Base-by-base conservation (phyloP, 30 jellyfish, hydroid and myxozoan genomes). In the Calvadosia cruxmelitensis region DNA sequence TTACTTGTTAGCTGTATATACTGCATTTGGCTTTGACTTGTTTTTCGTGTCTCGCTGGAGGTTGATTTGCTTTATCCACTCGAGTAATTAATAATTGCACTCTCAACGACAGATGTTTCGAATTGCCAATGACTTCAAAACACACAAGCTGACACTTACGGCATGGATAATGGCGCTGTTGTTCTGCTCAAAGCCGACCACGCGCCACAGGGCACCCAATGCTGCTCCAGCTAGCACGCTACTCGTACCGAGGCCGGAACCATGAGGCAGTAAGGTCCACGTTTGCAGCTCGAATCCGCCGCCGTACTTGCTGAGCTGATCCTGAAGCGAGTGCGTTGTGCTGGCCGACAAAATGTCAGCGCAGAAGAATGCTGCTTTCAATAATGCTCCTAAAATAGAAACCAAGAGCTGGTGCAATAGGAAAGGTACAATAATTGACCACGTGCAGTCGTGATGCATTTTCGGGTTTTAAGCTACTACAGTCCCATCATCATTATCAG, bases 241-340 rank as follows among this genome's bases (percentile, higher is more conserved):
- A 66, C 98, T 89, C 29, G 98, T 82, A 16, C 98, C 98, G 34
- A 89, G 74, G 2, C 98, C 98, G n/a, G 98, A 89, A 16, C 98
- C 98, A 71, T 81, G 94, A 0, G 98, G 98, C 25, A 89, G 85
- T 23, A 78, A 82, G 49, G 98, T 74, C 95, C 98, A 81, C 16
- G 98, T 81, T 49, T 89, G 98, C 20, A 89, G 72, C 33, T 68
- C 91, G 70, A 89, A 81, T 3, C 98, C 98, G 26, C 98, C 84
- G 13, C 80, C 73, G 64, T 89, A 78, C 30, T 52, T 66, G 24
- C 48, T 48, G 57, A 89, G 82, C 65, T 69, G 86, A 27, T 72
- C 79, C 25, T 85, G 64, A 70, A 89, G 68, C 2, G 85, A 66
- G 3, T 66, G 63, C 34, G 67, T 42, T 30, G 91, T 28, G 13